Percentiles rank a stretch among this genome's conserved stretches.
phyloP scores from a whole-genome alignment of 2,113 vertebrate genomes.

The Lepus timidus region DNA sequence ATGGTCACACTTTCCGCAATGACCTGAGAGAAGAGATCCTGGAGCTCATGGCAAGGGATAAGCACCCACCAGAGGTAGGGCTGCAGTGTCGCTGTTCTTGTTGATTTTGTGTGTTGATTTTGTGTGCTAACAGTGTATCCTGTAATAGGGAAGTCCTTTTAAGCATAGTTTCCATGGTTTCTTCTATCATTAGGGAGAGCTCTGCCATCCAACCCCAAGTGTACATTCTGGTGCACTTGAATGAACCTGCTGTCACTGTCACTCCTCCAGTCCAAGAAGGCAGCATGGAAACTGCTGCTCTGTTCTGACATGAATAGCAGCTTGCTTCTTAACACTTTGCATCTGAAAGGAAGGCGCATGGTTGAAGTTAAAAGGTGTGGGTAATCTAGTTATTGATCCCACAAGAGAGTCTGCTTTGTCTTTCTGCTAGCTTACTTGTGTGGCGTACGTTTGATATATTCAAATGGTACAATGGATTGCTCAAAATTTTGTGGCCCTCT shows the following conservation, averaged over 20 bases:
- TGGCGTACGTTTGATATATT: neutral
- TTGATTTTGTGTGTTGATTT: too few relatives aligned
- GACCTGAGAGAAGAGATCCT: constrained; percentile 91
- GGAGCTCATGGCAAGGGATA: constrained; percentile 93
- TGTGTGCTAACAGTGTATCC: neutral
- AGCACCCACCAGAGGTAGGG: constrained; percentile 92
- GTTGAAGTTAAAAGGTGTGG: neutral
- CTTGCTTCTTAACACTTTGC: neutral
- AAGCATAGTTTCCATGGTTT: neutral
- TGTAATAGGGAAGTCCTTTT: neutral
- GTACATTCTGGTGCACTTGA: neutral
- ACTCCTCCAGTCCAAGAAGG: neutral
- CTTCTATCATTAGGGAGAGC: neutral
- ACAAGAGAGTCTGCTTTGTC: neutral
- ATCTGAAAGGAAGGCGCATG: neutral
- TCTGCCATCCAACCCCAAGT: neutral
- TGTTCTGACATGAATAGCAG: neutral
- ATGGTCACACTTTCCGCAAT: constrained; percentile 86
- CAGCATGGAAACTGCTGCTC: neutral
- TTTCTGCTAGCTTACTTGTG: neutral
- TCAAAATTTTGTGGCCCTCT: neutral
- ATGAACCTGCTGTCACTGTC: neutral
- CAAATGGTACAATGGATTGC: neutral
- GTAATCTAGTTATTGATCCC: neutral
- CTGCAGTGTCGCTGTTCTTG: accelerated